phyloP scores from a whole-genome alignment of 2,113 vertebrate genomes.

The Collichthys lucidus region DNA sequence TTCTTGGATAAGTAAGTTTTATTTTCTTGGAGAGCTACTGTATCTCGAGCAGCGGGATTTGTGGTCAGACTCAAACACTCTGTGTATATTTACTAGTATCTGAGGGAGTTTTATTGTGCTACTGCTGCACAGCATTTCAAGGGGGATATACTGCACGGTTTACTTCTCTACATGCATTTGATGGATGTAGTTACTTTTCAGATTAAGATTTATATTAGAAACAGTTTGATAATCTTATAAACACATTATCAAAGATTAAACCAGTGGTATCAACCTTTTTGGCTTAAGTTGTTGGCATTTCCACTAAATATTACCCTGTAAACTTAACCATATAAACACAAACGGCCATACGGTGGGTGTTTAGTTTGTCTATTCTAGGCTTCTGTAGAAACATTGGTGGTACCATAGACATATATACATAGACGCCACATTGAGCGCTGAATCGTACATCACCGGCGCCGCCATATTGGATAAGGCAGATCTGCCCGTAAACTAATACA shows the following conservation, averaged over 20 bases:
- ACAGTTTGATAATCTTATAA: neutral
- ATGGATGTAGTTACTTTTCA: neutral
- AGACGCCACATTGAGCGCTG: too few species aligned
- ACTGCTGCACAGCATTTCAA: slow-evolving; percentile 5
- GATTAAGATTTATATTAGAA: neutral
- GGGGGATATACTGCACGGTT: neutral
- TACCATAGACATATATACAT: too few species aligned
- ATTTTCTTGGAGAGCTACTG: slow-evolving; percentile 66
- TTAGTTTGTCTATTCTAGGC: too few species aligned
- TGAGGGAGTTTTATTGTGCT: too few species aligned
- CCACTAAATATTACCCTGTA: neutral
- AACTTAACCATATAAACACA: neutral
- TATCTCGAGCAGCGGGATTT: slow-evolving; percentile 16
- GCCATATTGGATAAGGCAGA: too few species aligned
- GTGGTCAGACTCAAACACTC: slow-evolving; percentile 5
- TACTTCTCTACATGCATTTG: neutral
- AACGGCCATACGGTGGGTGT: too few species aligned
- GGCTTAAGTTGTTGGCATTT: neutral
- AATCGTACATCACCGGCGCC: too few species aligned
- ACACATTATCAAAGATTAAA: neutral
- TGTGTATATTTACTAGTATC: neutral
- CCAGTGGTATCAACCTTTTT: neutral
- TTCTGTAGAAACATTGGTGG: too few species aligned
- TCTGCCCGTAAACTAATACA: too few species aligned
- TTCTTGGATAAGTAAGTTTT: slow-evolving; percentile 67